A percentile compares a stretch with the other conserved stretches of the same genome.
These are phyloP conservation scores for Lomographa bimaculata DNA, from an alignment of 2,888 invertebrate species.

Conservation along the genomic window DNA sequence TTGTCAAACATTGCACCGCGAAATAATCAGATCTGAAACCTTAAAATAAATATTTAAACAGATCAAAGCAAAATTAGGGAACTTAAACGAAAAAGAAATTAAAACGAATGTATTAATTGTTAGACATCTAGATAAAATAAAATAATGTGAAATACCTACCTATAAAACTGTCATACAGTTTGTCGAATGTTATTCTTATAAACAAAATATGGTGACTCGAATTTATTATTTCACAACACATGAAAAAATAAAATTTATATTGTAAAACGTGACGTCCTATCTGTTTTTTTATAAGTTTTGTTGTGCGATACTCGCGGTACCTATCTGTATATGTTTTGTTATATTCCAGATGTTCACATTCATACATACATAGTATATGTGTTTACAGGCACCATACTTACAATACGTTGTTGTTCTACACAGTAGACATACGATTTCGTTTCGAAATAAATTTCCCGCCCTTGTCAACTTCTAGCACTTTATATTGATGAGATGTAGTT, in stretches of 20 bases:
- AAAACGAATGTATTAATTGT: slow-evolving; percentile 72
- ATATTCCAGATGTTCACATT: slow-evolving; percentile 7
- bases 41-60: slow-evolving; percentile 64
- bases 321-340: slow-evolving; percentile 13
- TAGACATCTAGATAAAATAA: slow-evolving; percentile 73
- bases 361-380: slow-evolving; percentile 41
- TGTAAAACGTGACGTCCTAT: slow-evolving; percentile 14
- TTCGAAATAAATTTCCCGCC: slow-evolving; percentile 78
- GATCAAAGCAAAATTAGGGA: slow-evolving; percentile 82
- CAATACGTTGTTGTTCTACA: slow-evolving; percentile 78
- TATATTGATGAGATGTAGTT: slow-evolving; percentile 19
- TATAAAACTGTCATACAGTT: slow-evolving; percentile 74
- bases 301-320: slow-evolving; percentile 21
- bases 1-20: slow-evolving; percentile 51
- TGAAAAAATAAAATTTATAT: slow-evolving; percentile 41
- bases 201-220: slow-evolving; percentile 57
- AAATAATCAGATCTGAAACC: slow-evolving; percentile 66
- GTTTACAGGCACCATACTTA: slow-evolving; percentile 63
- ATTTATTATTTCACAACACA: slow-evolving; percentile 61
- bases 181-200: slow-evolving; percentile 49
- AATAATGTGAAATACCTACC: slow-evolving; percentile 73
- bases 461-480: slow-evolving; percentile 49
- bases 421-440: slow-evolving; percentile 81
- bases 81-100: slow-evolving; percentile 64
- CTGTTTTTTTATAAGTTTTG: slow-evolving; percentile 14